phyloP scores from a whole-genome alignment of 2,113 vertebrate genomes.

The Raja brachyura region DNA sequence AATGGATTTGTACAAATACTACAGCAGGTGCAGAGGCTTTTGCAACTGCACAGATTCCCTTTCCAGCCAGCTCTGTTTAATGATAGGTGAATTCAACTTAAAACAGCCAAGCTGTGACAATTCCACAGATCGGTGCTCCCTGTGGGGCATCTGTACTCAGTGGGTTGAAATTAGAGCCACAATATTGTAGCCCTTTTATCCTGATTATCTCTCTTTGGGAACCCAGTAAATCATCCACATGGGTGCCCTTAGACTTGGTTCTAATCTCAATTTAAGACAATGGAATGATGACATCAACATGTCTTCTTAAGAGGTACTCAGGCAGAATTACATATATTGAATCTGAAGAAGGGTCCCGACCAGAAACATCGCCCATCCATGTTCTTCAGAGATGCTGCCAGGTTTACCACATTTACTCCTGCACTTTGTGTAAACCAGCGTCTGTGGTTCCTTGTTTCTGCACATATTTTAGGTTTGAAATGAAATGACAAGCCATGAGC shows the following conservation, averaged over 20 bases:
- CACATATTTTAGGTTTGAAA: not conserved
- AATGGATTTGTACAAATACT: constrained; percentile 82
- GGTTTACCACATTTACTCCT: too few relatives aligned
- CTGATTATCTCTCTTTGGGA: not conserved
- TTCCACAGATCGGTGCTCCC: constrained; percentile 7
- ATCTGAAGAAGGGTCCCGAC: too few relatives aligned
- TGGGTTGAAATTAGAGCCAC: not conserved
- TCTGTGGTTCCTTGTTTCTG: too few relatives aligned
- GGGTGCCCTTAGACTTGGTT: not conserved
- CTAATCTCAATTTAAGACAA: not conserved
- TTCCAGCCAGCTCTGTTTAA: constrained; percentile 35
- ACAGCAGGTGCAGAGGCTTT: constrained; percentile 70
- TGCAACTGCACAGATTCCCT: constrained; percentile 60
- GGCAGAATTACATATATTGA: not conserved
- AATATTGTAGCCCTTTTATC: not conserved
- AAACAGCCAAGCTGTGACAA: not conserved
- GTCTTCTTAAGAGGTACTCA: not conserved
- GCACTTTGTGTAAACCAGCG: too few relatives aligned
- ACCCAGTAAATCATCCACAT: not conserved
- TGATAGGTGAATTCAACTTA: constrained; percentile 8
- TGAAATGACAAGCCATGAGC: not conserved
- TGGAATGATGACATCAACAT: not conserved
- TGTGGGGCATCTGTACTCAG: not conserved
- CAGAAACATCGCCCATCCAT: too few relatives aligned
- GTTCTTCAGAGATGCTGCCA: too few relatives aligned